A percentile compares a stretch with the other conserved stretches of the same genome.
phyloP scores from a whole-genome alignment of 1,140 invertebrate genomes.

The Eciton burchellii region DNA sequence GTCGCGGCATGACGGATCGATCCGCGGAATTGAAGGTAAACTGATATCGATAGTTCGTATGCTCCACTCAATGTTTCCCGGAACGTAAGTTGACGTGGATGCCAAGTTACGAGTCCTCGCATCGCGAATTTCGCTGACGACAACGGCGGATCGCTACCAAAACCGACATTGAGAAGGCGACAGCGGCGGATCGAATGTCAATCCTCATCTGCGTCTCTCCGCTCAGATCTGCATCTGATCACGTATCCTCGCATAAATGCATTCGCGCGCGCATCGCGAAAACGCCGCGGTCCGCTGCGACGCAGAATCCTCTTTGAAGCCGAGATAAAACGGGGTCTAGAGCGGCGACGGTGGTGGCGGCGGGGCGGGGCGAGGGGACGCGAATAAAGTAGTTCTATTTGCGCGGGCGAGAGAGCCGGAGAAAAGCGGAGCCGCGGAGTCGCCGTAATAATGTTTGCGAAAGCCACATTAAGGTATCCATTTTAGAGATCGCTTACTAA shows the following conservation, averaged over 20 bases:
- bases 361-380: neutral
- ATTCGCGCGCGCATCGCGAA: neutral
- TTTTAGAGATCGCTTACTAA: conserved; percentile 72
- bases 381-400: conserved; percentile 60
- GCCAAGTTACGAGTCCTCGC: neutral
- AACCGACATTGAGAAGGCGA: neutral
- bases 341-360: neutral
- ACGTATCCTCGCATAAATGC: neutral
- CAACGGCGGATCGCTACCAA: neutral
- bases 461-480: conserved; percentile 71
- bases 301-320: conserved; percentile 42
- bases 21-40: conserved; percentile 33
- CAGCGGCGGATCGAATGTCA: neutral
- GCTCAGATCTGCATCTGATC: neutral
- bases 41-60: conserved; percentile 12
- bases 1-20: conserved; percentile 40
- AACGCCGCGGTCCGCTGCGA: conserved; percentile 7
- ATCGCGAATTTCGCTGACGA: neutral
- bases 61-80: neutral
- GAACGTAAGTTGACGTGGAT: neutral
- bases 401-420: conserved; percentile 36
- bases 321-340: conserved; percentile 31
- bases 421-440: conserved; percentile 45
- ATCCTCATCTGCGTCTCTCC: neutral
- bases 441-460: conserved; percentile 65